Base-by-base conservation (phyloP, 2,113 vertebrate genomes). In the Connochaetes taurinus region DNA sequence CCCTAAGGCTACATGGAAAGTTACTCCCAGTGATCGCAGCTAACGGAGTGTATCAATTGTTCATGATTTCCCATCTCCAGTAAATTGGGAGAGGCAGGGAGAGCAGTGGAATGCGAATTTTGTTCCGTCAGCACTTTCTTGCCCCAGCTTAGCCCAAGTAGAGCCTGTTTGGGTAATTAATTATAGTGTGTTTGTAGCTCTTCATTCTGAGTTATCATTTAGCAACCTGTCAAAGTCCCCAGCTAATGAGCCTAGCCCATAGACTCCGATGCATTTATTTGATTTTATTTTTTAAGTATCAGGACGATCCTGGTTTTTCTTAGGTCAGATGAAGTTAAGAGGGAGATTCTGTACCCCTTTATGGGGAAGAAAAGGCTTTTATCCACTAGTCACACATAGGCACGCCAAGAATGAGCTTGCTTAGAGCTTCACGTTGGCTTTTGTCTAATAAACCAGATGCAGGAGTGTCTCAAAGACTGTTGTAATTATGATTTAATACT, bases 41-140 rank as follows among this genome's bases (percentile, higher is more conserved):
- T 99, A 99, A 99, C 99, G 98, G 99, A 99, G 99, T 99, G 99
- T 99, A 99, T 99, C 99, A 99, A 98, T 99, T 99, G 99, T 99
- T 99, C 99, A 98, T 99, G 99, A 99, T 99, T 99, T 99, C 99
- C 99, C 98, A 99, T 99, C 99, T 99, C 98, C 98, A 98, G 99
- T 99, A 99, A 99, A 99, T 99, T 99, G 99, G 98, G 99, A 99
- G 98, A 99, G 98, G 98, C 98, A 93, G 98, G 97, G 97, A 97
- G 80, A 88, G 98, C 98, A 98, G 98, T 98, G 98, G 98, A 87
- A 99, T 98, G 99, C 1, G 98, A 99, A 99, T 99, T 99, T 40
- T 98, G 98, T 99, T 92, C 98, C 82, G 98, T 99, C 99, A 99
- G 99, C 99, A 99, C 87, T 98, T 98, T 98, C 43, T 87, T 98